Conservation (phyloP, 2,113 vertebrate genomes). For the Pyrgilauda ruficollis region DNA sequence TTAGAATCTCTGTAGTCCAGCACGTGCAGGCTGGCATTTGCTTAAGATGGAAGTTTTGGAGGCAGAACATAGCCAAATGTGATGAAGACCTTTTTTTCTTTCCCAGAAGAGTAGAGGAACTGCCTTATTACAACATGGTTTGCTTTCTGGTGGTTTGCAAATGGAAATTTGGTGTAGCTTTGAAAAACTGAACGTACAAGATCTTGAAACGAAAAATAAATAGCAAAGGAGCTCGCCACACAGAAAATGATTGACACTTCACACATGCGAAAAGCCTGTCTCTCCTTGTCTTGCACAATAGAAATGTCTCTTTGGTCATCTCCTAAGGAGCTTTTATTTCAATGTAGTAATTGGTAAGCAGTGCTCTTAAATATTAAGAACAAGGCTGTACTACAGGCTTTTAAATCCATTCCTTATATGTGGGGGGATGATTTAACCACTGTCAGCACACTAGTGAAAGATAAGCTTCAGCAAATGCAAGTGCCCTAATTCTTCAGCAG, state of each 20-base stretch:
- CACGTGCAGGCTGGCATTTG: not conserved
- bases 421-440: not conserved
- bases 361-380: not conserved
- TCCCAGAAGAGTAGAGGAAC: not conserved
- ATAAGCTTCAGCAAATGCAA: conserved; percentile 14
- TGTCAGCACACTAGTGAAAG: not conserved
- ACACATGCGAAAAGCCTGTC: not conserved
- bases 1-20: not conserved
- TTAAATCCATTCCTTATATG: not conserved
- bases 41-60: not conserved
- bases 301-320: not conserved
- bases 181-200: not conserved
- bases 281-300: not conserved
- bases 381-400: not conserved
- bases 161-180: not conserved
- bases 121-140: not conserved
- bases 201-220: not conserved
- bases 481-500: not conserved
- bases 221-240: accelerated
- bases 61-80: not conserved
- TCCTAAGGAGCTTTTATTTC: conserved; percentile 28
- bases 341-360: not conserved
- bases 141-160: not conserved
- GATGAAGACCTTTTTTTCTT: not conserved
- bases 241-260: not conserved